These are phyloP conservation scores for Pogona vitticeps DNA, from an alignment of 2,113 vertebrate genomes.

Conservation along the genomic window DNA sequence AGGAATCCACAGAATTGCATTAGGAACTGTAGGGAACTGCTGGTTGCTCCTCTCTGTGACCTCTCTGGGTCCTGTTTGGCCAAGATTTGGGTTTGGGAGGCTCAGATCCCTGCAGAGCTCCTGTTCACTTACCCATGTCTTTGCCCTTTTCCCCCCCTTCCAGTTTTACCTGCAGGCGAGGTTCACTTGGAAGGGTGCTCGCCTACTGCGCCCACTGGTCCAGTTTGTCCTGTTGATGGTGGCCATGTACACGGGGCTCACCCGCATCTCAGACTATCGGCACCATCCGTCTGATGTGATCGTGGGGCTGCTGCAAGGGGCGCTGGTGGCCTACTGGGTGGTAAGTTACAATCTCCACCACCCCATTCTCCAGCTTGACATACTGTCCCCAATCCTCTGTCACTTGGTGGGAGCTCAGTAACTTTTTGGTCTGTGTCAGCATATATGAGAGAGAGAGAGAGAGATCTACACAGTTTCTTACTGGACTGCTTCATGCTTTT, in stretches of 20 bases:
- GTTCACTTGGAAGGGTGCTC: slow-evolving; percentile 78
- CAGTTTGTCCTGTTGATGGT: slow-evolving; percentile 83
- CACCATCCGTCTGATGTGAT: slow-evolving; percentile 80
- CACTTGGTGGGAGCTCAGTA: neutral
- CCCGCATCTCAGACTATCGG: slow-evolving; percentile 79
- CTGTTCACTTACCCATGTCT: fast-evolving
- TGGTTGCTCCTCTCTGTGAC: neutral
- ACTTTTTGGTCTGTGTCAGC: neutral
- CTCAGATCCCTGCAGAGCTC: neutral
- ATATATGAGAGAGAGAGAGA: no score
- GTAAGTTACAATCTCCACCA: slow-evolving; percentile 61
- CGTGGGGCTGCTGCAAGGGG: slow-evolving; percentile 81
- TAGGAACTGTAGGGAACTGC: neutral
- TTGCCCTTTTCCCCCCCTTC: neutral
- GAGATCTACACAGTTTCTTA: no score
- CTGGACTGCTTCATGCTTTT: no score
- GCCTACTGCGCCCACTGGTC: slow-evolving; percentile 74
- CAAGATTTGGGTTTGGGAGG: no score
- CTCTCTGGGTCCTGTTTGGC: neutral
- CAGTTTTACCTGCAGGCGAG: slow-evolving; percentile 84
- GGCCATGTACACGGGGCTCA: slow-evolving; percentile 80
- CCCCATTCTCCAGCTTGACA: no score
- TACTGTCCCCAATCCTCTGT: no score
- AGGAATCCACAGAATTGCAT: neutral
- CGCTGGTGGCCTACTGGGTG: slow-evolving; percentile 84